Evolutionary conservation across 2,888 invertebrate genomes (phyloP).

Genomic region (Ceramica pisi): DNA sequence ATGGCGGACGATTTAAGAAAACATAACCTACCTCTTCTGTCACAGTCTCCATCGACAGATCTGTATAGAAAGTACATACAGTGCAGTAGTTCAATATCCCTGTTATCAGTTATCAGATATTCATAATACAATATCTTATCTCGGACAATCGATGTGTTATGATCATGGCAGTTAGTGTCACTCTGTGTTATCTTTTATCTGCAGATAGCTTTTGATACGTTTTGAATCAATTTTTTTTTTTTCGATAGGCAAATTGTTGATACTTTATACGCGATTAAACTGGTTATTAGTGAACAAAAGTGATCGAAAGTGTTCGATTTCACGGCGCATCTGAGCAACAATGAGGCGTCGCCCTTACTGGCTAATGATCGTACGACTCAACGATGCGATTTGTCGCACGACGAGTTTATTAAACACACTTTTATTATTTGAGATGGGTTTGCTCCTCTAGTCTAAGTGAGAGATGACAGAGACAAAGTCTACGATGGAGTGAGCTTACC

Average conservation of each 20-base stretch:
- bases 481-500: too few relatives aligned
- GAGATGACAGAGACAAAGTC: too few relatives aligned
- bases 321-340: too few relatives aligned
- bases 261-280: background rate
- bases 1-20: background rate
- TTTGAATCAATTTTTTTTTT: background rate
- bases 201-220: background rate
- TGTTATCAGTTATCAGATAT: conserved; percentile 39
- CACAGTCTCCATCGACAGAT: conserved; percentile 29
- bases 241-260: background rate
- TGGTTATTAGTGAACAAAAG: background rate
- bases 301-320: too few relatives aligned
- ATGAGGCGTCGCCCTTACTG: too few relatives aligned
- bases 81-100: background rate
- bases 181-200: conserved; percentile 10
- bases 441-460: too few relatives aligned
- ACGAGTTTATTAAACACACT: too few relatives aligned
- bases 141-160: conserved; percentile 31
- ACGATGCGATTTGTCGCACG: too few relatives aligned
- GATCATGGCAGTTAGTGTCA: conserved; percentile 18
- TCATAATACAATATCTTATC: conserved; percentile 39
- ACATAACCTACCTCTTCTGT: conserved; percentile 31
- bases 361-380: too few relatives aligned
- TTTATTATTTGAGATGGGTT: too few relatives aligned
- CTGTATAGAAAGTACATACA: conserved; percentile 35